Conservation (phyloP, 2,797 vertebrate genomes). For the Cichlasoma orientale region DNA sequence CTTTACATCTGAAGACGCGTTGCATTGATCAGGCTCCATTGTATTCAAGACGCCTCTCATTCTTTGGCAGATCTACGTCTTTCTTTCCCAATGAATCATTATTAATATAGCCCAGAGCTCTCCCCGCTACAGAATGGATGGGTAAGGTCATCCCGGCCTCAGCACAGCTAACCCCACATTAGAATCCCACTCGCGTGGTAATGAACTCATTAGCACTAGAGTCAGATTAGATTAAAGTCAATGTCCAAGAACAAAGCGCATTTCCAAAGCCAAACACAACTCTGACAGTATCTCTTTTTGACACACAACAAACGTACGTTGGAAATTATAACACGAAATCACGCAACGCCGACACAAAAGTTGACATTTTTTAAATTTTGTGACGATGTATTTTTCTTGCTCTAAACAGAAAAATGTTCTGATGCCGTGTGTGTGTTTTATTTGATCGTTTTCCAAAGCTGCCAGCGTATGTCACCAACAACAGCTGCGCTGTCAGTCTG, state of each 20-base stretch:
- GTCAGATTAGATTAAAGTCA: neutral
- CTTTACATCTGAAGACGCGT: neutral
- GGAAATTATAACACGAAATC: neutral
- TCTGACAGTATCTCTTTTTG: neutral
- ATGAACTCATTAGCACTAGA: neutral
- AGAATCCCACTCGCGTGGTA: neutral
- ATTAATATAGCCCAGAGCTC: neutral
- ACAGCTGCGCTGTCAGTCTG: neutral
- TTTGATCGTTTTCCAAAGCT: neutral
- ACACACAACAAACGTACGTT: neutral
- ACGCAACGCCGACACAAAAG: neutral
- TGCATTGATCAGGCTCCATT: neutral
- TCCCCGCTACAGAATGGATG: neutral
- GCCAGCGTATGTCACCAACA: fast-evolving
- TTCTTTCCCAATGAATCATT: neutral
- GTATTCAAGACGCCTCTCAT: neutral
- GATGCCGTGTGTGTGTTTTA: too few relatives aligned
- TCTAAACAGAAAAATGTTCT: too few relatives aligned
- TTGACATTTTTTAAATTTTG: neutral
- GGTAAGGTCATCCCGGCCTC: neutral
- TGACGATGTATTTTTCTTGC: neutral
- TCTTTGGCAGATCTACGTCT: neutral
- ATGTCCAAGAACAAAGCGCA: neutral
- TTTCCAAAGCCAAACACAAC: neutral
- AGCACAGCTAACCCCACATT: neutral